A percentile compares a stretch with the other conserved stretches of the same genome.
These are phyloP conservation scores for Actinia equina DNA, from an alignment of 64 coral and sea anemone genomes.

Conservation along the genomic window DNA sequence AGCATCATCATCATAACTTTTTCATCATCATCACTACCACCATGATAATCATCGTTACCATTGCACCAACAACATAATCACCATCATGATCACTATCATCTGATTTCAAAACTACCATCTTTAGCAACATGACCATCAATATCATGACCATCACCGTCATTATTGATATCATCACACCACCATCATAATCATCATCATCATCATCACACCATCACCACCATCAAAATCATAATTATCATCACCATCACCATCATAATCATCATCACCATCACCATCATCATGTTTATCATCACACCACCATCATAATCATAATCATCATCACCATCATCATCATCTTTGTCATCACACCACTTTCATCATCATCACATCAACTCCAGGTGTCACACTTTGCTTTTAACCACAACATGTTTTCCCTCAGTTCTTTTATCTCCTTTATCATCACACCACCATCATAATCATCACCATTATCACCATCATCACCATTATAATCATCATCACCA, in stretches of 20 bases:
- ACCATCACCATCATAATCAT: background rate
- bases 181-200: background rate
- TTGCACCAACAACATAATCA: background rate
- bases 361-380: background rate
- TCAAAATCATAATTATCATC: background rate
- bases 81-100: background rate
- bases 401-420: too few species aligned
- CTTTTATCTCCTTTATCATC: background rate
- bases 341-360: background rate
- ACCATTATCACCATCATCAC: background rate
- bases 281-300: background rate
- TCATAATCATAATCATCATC: background rate
- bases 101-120: background rate
- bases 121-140: background rate
- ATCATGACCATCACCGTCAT: background rate
- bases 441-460: background rate
- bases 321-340: background rate
- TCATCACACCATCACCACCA: background rate
- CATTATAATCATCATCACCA: background rate
- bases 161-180: background rate
- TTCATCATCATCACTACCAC: background rate
- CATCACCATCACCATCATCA: background rate
- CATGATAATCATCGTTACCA: background rate
- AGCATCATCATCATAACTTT: background rate
- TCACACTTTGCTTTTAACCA: too few species aligned